phyloP scores from a whole-genome alignment of 2,113 vertebrate genomes.

The Peucedramus taeniatus region DNA sequence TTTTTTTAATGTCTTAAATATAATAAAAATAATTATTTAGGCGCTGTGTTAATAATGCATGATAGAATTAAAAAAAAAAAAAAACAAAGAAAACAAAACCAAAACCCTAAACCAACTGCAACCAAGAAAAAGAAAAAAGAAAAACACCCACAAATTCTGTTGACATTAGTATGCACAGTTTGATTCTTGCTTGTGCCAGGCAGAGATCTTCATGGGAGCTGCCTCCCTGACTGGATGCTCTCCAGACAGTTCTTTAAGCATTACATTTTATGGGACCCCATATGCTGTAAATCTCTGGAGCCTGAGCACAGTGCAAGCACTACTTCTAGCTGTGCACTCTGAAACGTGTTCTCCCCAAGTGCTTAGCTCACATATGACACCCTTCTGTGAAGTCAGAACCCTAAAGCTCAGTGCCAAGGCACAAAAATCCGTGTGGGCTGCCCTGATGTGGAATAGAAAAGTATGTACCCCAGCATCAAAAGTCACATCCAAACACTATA shows the following conservation, averaged over 20 bases:
- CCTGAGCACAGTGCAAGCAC: neutral
- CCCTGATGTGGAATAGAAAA: neutral
- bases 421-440: neutral
- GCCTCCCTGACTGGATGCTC: neutral
- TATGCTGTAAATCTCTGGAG: neutral
- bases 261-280: neutral
- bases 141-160: neutral
- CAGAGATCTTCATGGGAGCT: neutral
- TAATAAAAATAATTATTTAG: neutral
- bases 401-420: neutral
- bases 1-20: neutral
- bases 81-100: neutral
- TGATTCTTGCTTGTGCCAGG: neutral
- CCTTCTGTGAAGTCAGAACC: neutral
- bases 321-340: neutral
- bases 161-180: neutral
- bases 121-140: neutral
- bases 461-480: neutral
- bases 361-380: neutral
- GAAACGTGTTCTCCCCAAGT: neutral
- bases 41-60: neutral
- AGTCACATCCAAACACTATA: neutral
- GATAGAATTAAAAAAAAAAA: neutral
- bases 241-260: neutral
- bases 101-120: neutral